Percentiles rank a stretch among this genome's conserved stretches.
Conservation (phyloP, 1,140 invertebrate species). For the Eupristina koningsbergeri region DNA sequence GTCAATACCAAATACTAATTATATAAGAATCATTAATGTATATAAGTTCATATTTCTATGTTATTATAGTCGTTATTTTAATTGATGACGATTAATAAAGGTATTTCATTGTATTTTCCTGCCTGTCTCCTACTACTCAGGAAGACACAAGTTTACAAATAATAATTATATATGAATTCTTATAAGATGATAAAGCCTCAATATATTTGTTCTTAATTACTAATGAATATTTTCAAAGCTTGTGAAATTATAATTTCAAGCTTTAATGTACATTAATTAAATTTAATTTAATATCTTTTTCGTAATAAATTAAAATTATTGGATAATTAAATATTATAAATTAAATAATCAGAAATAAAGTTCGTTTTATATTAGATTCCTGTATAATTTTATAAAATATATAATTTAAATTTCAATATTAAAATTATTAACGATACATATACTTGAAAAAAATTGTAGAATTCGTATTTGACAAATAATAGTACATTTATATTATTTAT, state of each 20-base stretch:
- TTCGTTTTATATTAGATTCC: no score
- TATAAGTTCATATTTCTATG: constrained; percentile 33
- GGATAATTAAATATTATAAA: no score
- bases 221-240: not conserved
- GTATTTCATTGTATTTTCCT: not conserved
- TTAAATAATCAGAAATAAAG: no score
- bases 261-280: not conserved
- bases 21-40: not conserved
- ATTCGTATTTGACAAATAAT: no score
- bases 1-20: constrained; percentile 35
- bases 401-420: no score
- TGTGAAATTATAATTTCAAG: not conserved
- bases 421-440: no score
- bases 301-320: no score
- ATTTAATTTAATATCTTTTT: no score
- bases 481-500: no score
- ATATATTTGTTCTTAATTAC: not conserved
- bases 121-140: not conserved
- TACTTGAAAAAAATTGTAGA: no score
- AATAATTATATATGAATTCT: not conserved
- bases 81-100: constrained; percentile 40
- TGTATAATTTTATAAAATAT: no score
- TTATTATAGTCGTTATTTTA: constrained; percentile 21
- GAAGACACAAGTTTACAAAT: not conserved
- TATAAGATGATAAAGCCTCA: not conserved